These are phyloP conservation scores for Catharus fuscescens DNA, from an alignment of 2,113 vertebrate genomes.

Conservation along the genomic window DNA sequence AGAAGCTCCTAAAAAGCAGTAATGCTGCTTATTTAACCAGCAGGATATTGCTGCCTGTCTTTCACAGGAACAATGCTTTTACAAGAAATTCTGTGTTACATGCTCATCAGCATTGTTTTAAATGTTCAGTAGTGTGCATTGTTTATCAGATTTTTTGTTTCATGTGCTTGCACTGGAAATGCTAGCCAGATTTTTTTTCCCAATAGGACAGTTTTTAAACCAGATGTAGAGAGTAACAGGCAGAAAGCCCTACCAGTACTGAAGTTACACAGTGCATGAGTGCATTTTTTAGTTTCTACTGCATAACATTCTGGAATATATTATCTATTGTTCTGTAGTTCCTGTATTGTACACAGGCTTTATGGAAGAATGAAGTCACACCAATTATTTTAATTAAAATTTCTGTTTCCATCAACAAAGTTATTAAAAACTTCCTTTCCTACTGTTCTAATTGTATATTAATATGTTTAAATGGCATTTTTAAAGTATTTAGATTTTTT, in stretches of 20 bases:
- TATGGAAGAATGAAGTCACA: not conserved
- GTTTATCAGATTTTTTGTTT: not conserved
- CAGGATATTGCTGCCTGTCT: not conserved
- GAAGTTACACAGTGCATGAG: not conserved
- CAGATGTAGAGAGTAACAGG: not conserved
- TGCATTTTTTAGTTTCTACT: not conserved
- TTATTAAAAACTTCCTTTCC: not conserved
- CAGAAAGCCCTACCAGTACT: accelerated
- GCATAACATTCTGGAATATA: not conserved
- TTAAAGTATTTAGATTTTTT: not conserved
- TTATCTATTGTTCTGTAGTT: not conserved
- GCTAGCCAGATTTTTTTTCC: not conserved
- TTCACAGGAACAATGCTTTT: not conserved
- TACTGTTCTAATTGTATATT: not conserved
- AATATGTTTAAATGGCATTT: not conserved
- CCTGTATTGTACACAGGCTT: not conserved
- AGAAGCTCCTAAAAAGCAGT: not conserved
- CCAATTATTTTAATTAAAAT: not conserved
- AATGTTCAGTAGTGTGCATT: not conserved
- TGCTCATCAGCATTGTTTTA: not conserved
- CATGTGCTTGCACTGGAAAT: not conserved
- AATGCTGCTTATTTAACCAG: not conserved
- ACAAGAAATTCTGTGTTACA: not conserved
- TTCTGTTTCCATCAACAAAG: not conserved
- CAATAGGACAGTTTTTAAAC: not conserved